phyloP scores from a whole-genome alignment of 1,140 invertebrate species.

The Drosophila malerkotliana region DNA sequence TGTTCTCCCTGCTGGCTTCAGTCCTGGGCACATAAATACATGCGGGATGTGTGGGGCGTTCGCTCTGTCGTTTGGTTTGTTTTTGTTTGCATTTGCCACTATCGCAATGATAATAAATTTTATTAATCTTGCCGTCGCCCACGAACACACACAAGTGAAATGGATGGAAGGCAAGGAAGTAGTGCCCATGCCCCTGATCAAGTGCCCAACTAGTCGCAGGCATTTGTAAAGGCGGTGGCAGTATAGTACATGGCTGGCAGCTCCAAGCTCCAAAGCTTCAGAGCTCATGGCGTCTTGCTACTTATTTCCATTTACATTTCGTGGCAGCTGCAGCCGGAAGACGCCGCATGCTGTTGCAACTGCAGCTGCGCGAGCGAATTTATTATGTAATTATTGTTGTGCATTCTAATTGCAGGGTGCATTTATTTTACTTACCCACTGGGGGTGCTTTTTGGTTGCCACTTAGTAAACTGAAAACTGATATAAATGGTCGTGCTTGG shows the following conservation, averaged over 20 bases:
- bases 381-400: slow-evolving; percentile 67
- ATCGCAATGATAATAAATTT: slow-evolving; percentile 81
- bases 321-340: slow-evolving; percentile 40
- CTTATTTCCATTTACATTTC: slow-evolving; percentile 67
- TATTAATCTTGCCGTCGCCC: slow-evolving; percentile 74
- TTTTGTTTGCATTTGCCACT: slow-evolving; percentile 54
- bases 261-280: not conserved
- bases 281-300: slow-evolving; percentile 28
- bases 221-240: slow-evolving; percentile 57
- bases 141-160: slow-evolving; percentile 11
- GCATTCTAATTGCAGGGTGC: slow-evolving; percentile 53
- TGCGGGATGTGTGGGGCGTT: slow-evolving; percentile 57
- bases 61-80: not conserved
- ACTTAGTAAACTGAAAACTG: not conserved
- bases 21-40: slow-evolving; percentile 63
- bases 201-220: slow-evolving; percentile 62
- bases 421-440: slow-evolving; percentile 38
- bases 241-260: slow-evolving; percentile 6
- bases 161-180: slow-evolving; percentile 21
- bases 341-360: slow-evolving; percentile 16
- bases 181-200: slow-evolving; percentile 42
- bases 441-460: not conserved
- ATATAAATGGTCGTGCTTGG: not conserved
- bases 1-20: slow-evolving; percentile 72
- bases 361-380: slow-evolving; percentile 32